Base-by-base conservation (phyloP, 2,797 vertebrate species). In the Cossypha polioptera region DNA sequence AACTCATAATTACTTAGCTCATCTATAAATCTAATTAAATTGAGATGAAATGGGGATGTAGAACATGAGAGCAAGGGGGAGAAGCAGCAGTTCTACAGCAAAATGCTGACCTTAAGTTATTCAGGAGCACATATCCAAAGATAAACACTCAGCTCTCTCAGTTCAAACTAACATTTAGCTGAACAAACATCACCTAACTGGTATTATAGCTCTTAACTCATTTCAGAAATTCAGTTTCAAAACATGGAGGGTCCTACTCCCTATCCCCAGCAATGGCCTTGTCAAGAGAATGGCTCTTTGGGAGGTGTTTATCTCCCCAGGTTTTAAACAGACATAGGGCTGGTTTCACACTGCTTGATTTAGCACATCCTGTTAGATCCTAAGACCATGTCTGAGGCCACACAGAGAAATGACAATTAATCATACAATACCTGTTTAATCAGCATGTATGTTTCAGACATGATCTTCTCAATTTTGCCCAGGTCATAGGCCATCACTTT, bases 391-490 rank as follows among this genome's bases (percentile, higher is more conserved):
- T 45, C 53, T 26, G 48, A 79, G 53, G 17, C 38, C 25, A 74
- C 53, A 63, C 0, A 72, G 24, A 65, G 13, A 91, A 91, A 67
- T 24, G 29, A 58, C 6, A 47, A 38, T 22, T 40, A 77, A 51
- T 16, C 16, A 59, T 1, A 76, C 45, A 84, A 69, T 31, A 29
- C 99, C 99, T 99, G 99, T 96, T 99, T 99, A 88, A 99, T 99
- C 94, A 99, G 98, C 99, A 99, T 99, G 95, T 99, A 99, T 0
- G 99, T 99, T 98, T 99, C 99, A 1, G 99, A 99, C 99, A 99
- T 99, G 97, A 99, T 99, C 97, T 99, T 99, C 97, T 99, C 99
- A 21, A 99, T 99, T 95, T 98, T 99, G 26, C 98, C 98, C 80
- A 99, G 97, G 97, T 99, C 99, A 3, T 99, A 99, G 85, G 99